These are phyloP conservation scores for Percopsis omiscomaycus DNA, from an alignment of 2,797 vertebrate genomes.

Conservation along the genomic window DNA sequence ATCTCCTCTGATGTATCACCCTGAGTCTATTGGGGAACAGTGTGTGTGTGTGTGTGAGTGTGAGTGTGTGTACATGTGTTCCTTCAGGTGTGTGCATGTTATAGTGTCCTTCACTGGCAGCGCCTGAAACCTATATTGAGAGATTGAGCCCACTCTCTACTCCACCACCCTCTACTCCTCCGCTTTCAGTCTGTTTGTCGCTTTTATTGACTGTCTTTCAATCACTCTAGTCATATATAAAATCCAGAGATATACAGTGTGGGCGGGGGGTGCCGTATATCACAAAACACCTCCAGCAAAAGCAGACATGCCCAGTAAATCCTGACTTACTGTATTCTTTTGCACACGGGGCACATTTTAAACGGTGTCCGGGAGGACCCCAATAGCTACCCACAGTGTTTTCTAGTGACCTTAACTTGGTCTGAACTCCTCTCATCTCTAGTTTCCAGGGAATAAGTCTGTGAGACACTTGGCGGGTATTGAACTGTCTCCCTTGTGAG, in stretches of 20 bases:
- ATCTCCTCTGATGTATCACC: slow-evolving; percentile 40
- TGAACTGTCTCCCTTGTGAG: slow-evolving; percentile 17
- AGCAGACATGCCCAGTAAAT: neutral
- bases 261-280: neutral
- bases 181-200: slow-evolving; percentile 20
- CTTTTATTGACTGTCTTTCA: slow-evolving; percentile 26
- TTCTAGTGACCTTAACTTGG: neutral
- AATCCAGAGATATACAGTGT: slow-evolving; percentile 10
- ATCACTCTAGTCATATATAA: slow-evolving; percentile 16
- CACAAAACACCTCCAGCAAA: slow-evolving; percentile 5
- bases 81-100: neutral
- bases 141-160: slow-evolving; percentile 14
- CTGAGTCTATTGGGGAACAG: slow-evolving; percentile 8
- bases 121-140: slow-evolving; percentile 19
- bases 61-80: neutral
- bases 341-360: neutral
- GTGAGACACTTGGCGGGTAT: slow-evolving; percentile 26
- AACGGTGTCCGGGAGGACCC: neutral
- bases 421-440: slow-evolving; percentile 15
- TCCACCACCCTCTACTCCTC: too few species aligned
- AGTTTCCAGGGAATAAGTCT: slow-evolving; percentile 5
- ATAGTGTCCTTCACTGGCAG: slow-evolving; percentile 29
- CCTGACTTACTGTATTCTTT: neutral
- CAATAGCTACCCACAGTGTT: neutral
- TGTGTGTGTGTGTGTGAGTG: slow-evolving; percentile 8